These are phyloP conservation scores for Alauda arvensis DNA, from an alignment of 2,797 vertebrate species.

Conservation along the genomic window DNA sequence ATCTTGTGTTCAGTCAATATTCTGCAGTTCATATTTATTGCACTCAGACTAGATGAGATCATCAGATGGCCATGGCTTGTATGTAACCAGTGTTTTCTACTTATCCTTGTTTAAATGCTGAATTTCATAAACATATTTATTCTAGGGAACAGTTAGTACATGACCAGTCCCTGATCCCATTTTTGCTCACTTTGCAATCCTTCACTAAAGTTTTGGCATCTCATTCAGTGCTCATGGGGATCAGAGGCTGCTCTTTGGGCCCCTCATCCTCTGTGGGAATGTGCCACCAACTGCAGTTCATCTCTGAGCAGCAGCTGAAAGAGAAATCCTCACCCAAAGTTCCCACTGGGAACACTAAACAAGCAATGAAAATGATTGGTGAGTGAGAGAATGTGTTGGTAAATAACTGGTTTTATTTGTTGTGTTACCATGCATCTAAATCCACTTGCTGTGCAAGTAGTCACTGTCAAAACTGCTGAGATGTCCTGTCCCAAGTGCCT, in stretches of 20 bases:
- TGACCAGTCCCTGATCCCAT: neutral
- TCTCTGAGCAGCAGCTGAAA: neutral
- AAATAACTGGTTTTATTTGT: neutral
- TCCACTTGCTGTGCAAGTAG: neutral
- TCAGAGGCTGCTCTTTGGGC: neutral
- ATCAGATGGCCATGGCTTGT: constrained; percentile 98
- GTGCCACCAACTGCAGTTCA: neutral
- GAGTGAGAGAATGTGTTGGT: neutral
- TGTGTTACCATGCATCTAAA: neutral
- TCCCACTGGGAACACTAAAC: neutral
- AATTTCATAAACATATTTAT: neutral
- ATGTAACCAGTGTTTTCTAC: constrained; percentile 59
- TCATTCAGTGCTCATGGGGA: neutral
- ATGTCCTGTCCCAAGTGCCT: neutral
- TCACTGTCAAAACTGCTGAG: neutral
- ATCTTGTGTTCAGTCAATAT: constrained; percentile 98
- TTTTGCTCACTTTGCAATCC: neutral
- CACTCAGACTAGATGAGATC: constrained; percentile 90
- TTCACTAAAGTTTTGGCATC: neutral
- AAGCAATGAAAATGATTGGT: neutral
- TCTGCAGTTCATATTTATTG: constrained; percentile 98
- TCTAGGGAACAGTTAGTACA: neutral
- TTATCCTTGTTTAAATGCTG: neutral
- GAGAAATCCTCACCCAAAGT: neutral
- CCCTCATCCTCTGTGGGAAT: neutral